Base-by-base conservation (phyloP, 2,797 vertebrate species). In the Tokudaia tokunoshimensis region DNA sequence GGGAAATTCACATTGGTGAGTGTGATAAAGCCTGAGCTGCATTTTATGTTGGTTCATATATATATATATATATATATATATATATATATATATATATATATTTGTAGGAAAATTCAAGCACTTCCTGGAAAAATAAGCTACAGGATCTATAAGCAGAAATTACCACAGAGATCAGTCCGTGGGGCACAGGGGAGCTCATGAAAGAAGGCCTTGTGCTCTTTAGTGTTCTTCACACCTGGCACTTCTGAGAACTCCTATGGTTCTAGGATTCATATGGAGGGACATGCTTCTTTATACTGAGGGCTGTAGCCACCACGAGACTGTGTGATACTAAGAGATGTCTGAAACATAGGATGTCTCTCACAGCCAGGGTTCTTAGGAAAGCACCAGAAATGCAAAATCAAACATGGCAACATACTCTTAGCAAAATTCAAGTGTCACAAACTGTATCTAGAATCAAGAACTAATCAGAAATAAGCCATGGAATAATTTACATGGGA, bases 21-120 rank as follows among this genome's bases (percentile, higher is more conserved):
- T 29, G 47, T 24, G 80, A 83, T 44, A 90, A 95, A 96, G 55
- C 85, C 81, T 55, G 22, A 86, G 47, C 15, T 95, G 20, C 82
- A 74, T 95, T 96, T 95, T 83, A 95, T 70, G 52, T 82, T 96
- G 61, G 50, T 19, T 92, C 79, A 84, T 13, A 65, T 65, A 31
- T 3, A 31, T 29, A 31, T 11, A 63, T 29, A 61, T 24, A 61
- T 24, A 61, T 11, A 61, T 9, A 61, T 24, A 24, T 2, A 61
- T 8, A 88, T 24, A 26, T 24, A 61, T 29, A 63, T 63, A 63
- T 3, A 63, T 31, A 65, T 31, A 65, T 4, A 65, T 52, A 44
- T 57, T 85, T 74, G 88, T 14, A 19, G 24, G 6, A 86, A 52
- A 95, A 47, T 90, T 80, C 78, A 95, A 86, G 50, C 0, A 86